Percentiles rank a stretch among this genome's conserved stretches.
Conservation (phyloP, 2,797 vertebrate species). For the Pipistrellus pygmaeus region DNA sequence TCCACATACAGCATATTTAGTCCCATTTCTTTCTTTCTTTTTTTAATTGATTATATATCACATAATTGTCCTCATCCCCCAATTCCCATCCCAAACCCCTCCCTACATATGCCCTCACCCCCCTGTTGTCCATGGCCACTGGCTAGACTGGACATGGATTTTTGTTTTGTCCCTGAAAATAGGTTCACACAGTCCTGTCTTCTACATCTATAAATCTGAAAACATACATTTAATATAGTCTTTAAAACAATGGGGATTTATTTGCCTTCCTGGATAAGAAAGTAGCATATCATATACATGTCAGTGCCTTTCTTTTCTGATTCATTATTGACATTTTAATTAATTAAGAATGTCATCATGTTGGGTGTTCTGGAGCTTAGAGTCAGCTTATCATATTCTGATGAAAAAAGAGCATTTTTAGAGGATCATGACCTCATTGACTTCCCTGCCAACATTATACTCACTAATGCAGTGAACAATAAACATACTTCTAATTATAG, state of each 20-base stretch:
- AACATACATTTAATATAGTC: not conserved
- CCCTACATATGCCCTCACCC: too few species aligned
- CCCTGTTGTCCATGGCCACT: too few species aligned
- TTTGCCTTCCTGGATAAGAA: not conserved
- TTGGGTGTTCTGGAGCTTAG: not conserved
- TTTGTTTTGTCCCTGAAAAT: slow-evolving; percentile 9
- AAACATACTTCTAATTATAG: slow-evolving; percentile 51
- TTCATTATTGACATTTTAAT: slow-evolving; percentile 41
- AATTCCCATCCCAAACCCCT: too few species aligned
- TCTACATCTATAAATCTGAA: not conserved
- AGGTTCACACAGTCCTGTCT: not conserved
- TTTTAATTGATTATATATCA: too few species aligned
- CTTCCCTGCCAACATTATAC: not conserved
- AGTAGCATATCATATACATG: not conserved
- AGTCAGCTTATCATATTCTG: not conserved
- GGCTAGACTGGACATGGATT: not conserved
- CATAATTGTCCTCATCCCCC: too few species aligned
- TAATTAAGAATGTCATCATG: slow-evolving; percentile 10
- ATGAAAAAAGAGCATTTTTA: not conserved
- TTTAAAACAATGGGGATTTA: slow-evolving; percentile 14
- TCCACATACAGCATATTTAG: not conserved
- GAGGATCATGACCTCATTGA: not conserved
- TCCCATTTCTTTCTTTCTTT: not conserved
- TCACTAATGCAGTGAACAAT: not conserved
- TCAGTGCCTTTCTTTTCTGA: not conserved